Evolutionary conservation across 2,113 vertebrate genomes (phyloP), one percentile per base, ranked within the genome.

Genomic region (Datnioides undecimradiatus): DNA sequence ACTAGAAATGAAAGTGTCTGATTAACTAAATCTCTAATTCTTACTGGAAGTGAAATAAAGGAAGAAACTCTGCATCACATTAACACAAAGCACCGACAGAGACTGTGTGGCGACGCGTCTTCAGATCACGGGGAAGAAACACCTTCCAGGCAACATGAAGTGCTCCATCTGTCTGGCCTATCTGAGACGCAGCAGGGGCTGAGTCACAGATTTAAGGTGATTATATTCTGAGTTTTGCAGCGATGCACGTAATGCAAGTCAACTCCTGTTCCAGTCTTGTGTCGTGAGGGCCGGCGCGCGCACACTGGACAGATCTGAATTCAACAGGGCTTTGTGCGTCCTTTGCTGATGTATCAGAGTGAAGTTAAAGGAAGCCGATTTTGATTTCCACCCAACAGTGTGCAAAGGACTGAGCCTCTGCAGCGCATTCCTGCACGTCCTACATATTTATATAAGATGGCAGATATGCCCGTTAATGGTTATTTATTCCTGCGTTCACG

Each of bases 191-290:
- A 59, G 82, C 72, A 29, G 60, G 60, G 46, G 29, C 77, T 81
- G 73, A 77, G 62, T 77, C 68, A 55, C 54, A 72, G 27, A 68
- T 67, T 80, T 68, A 85, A 76, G 83, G 48, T 76, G 54, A 67
- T 80, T 67, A 76, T 13, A 31, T 38, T 76, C 66, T 60, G 17
- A 11, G 38, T 80, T 75, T 2, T 36, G 76, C 82, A 70, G 33
- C 17, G 82, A 69, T 57, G 76, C 36, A 3, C 41, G 8, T 43
- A 31, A 52, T 45, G 1, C 82, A 34, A 74, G 64, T 62, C 57
- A 40, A 33, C 33, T 48, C 46, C 80, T 3, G 40, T 49, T 31
- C 70, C 62, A 11, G 45, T 5, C 60, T 55, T 13, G n/a, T 8
- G 1, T 8, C 19, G 54, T 58, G 54, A 62, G 10, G 45, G 62